phyloP scores from a whole-genome alignment of 2,797 vertebrate species.

The Enteromius trimaculatus region DNA sequence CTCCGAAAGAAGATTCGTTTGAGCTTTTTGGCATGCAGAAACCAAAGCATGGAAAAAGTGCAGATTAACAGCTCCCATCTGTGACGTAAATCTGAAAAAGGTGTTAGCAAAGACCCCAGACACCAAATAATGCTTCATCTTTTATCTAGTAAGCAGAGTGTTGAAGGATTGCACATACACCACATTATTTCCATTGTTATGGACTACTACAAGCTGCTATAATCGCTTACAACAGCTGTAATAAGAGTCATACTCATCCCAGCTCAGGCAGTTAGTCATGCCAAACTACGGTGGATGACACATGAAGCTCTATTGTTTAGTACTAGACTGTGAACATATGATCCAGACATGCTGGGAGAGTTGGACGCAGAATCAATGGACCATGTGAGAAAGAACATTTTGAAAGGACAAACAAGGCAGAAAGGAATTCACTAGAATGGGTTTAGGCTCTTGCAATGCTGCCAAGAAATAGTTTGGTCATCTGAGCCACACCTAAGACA shows the following conservation, averaged over 20 bases:
- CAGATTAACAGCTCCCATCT: constrained; percentile 32
- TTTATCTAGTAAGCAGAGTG: constrained; percentile 16
- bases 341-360: constrained; percentile 15
- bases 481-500: constrained; percentile 44
- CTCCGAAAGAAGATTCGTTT: constrained; percentile 4
- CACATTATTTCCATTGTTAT: constrained; percentile 22
- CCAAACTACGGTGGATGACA: constrained; percentile 4
- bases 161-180: constrained; percentile 15
- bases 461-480: constrained; percentile 22
- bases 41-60: neutral
- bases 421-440: constrained; percentile 45
- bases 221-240: constrained; percentile 20
- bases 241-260: constrained; percentile 8
- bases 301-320: constrained; percentile 36
- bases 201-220: neutral
- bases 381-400: constrained; percentile 36
- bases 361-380: neutral
- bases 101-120: constrained; percentile 27
- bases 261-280: constrained; percentile 18
- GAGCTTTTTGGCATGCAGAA: constrained; percentile 22
- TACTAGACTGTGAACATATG: constrained; percentile 26
- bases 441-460: neutral
- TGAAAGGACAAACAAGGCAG: constrained; percentile 35
- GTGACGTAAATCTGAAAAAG: constrained; percentile 23
- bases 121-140: constrained; percentile 9